phyloP scores from a whole-genome alignment of 2,888 invertebrate species.

The Bimastos eiseni region DNA sequence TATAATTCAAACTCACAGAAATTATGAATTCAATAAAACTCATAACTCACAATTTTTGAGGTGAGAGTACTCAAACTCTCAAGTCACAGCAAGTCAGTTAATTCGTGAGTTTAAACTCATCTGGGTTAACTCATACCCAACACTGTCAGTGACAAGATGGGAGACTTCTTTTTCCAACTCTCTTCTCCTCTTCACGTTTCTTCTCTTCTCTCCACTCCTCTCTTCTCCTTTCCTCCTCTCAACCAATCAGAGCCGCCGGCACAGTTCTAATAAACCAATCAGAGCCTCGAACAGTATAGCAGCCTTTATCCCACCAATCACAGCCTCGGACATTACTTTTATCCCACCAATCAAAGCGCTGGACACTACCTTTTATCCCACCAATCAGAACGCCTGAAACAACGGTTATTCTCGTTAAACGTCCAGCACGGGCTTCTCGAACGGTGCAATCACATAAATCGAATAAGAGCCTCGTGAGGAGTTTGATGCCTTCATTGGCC shows the following conservation, averaged over 20 bases:
- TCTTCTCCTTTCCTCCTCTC: too few relatives aligned
- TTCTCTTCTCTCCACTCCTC: too few relatives aligned
- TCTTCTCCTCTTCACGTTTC: too few relatives aligned
- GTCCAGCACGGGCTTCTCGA: not conserved
- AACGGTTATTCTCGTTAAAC: not conserved
- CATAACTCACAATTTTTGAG: too few relatives aligned
- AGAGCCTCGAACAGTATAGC: not conserved
- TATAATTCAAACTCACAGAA: too few relatives aligned
- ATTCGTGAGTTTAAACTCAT: too few relatives aligned
- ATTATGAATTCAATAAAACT: too few relatives aligned
- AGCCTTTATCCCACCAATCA: not conserved
- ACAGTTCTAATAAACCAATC: not conserved
- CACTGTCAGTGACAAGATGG: too few relatives aligned
- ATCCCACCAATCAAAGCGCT: not conserved
- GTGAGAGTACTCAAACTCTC: too few relatives aligned
- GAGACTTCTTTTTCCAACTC: too few relatives aligned
- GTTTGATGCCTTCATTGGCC: conserved; percentile 13
- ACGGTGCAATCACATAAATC: not conserved
- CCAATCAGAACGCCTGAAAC: not conserved
- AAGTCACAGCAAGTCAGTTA: too few relatives aligned
- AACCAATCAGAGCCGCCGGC: not conserved
- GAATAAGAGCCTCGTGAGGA: not conserved
- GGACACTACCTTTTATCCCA: not conserved
- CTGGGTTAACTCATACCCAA: too few relatives aligned
- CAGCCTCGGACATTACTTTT: not conserved